phyloP scores from a whole-genome alignment of 1,140 invertebrate genomes.

The Lucilia cuprina region DNA sequence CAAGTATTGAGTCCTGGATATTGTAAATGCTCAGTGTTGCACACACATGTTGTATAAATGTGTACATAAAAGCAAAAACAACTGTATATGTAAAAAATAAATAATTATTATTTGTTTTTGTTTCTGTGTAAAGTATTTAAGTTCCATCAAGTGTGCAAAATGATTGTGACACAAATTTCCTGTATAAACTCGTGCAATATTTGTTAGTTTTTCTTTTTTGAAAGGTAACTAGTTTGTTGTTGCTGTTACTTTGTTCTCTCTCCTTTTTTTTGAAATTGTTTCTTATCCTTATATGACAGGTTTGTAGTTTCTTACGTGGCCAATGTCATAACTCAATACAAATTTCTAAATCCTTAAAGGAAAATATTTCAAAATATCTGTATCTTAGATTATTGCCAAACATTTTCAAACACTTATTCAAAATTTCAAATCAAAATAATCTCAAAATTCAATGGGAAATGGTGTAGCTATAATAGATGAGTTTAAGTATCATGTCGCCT shows the following conservation, averaged over 20 bases:
- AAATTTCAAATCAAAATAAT: too few species aligned
- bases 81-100: background rate
- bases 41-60: background rate
- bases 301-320: too few species aligned
- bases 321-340: too few species aligned
- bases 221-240: background rate
- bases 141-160: slow-evolving; percentile 28
- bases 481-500: slow-evolving; percentile 17
- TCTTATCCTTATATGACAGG: too few species aligned
- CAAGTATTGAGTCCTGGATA: background rate
- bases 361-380: too few species aligned
- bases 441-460: too few species aligned
- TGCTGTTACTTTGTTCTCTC: background rate
- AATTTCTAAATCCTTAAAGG: too few species aligned
- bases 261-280: background rate
- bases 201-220: background rate
- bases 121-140: background rate
- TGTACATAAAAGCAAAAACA: background rate
- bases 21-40: background rate
- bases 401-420: too few species aligned
- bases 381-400: too few species aligned
- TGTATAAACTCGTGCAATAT: background rate
- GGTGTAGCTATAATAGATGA: background rate
- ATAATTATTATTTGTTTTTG: background rate
- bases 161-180: slow-evolving; percentile 32